Conservation (phyloP, 2,888 invertebrate genomes). For the Opisthograptis luteolata region DNA sequence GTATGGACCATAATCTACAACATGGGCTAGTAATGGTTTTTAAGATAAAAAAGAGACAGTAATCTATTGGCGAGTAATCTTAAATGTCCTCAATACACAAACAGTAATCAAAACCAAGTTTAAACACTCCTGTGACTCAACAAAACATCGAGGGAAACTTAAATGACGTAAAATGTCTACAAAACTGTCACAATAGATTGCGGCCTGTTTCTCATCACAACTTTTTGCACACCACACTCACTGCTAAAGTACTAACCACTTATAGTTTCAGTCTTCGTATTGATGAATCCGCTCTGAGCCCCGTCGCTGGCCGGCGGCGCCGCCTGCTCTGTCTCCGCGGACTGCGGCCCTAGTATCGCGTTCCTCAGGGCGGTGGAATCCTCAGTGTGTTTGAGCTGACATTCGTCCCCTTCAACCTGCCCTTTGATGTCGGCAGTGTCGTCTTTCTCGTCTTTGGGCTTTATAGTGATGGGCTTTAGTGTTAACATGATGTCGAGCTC, state of each 20-base stretch:
- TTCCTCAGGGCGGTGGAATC: slow-evolving; percentile 77
- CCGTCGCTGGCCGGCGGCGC: slow-evolving; percentile 51
- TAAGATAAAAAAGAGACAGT: too few relatives aligned
- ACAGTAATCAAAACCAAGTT: too few relatives aligned
- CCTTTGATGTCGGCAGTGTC: slow-evolving; percentile 57
- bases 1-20: too few relatives aligned
- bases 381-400: slow-evolving; percentile 70
- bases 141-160: too few relatives aligned
- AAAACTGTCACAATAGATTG: too few relatives aligned
- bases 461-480: slow-evolving; percentile 86
- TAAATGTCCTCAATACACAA: too few relatives aligned
- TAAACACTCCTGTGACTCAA: too few relatives aligned
- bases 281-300: slow-evolving; percentile 13
- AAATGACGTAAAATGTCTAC: too few relatives aligned
- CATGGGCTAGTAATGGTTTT: too few relatives aligned
- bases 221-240: too few relatives aligned
- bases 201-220: too few relatives aligned
- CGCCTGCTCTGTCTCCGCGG: slow-evolving; percentile 56
- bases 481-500: slow-evolving; percentile 89
- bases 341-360: slow-evolving; percentile 74
- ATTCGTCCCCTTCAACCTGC: slow-evolving; percentile 65
- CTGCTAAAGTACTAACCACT: slow-evolving; percentile 56
- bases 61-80: too few relatives aligned
- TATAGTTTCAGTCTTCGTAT: slow-evolving; percentile 63
- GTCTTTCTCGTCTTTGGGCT: slow-evolving; percentile 86